These are phyloP conservation scores for Sussaba pulchella DNA, from an alignment of 2,888 invertebrate genomes.

Conservation along the genomic window DNA sequence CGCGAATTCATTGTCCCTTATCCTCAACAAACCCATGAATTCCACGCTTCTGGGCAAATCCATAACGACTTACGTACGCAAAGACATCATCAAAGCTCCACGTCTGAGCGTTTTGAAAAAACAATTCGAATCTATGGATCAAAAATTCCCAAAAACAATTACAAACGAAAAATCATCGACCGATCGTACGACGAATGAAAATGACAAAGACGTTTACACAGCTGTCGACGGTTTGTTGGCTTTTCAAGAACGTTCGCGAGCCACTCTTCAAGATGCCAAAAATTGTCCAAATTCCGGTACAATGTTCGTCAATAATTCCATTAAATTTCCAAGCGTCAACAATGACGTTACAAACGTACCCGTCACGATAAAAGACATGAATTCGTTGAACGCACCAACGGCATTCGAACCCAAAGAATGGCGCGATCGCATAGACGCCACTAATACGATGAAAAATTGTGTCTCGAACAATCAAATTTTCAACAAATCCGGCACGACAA, in stretches of 20 bases:
- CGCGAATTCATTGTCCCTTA: slow-evolving; percentile 44
- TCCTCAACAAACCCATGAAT: slow-evolving; percentile 65
- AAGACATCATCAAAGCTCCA: slow-evolving; percentile 75
- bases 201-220: slow-evolving; percentile 68
- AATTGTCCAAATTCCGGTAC: slow-evolving; percentile 47
- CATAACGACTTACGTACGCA: slow-evolving; percentile 67
- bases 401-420: slow-evolving; percentile 41
- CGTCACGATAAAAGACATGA: slow-evolving; percentile 27
- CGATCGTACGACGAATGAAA: slow-evolving; percentile 19
- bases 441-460: slow-evolving; percentile 9
- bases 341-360: slow-evolving; percentile 17
- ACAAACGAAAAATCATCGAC: neutral
- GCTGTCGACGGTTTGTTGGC: slow-evolving; percentile 71
- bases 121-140: slow-evolving; percentile 23
- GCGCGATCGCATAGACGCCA: slow-evolving; percentile 37
- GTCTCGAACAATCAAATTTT: no score
- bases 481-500: slow-evolving; percentile 6
- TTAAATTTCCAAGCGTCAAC: slow-evolving; percentile 7
- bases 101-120: slow-evolving; percentile 73
- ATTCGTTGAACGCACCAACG: slow-evolving; percentile 1
- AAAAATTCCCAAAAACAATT: neutral
- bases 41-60: slow-evolving; percentile 66
- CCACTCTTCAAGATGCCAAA: slow-evolving; percentile 65
- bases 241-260: slow-evolving; percentile 69
- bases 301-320: slow-evolving; percentile 18